Evolutionary conservation across 2,113 vertebrate genomes (phyloP), one percentile per base, ranked within the genome.

Genomic region (Phaethon lepturus): DNA sequence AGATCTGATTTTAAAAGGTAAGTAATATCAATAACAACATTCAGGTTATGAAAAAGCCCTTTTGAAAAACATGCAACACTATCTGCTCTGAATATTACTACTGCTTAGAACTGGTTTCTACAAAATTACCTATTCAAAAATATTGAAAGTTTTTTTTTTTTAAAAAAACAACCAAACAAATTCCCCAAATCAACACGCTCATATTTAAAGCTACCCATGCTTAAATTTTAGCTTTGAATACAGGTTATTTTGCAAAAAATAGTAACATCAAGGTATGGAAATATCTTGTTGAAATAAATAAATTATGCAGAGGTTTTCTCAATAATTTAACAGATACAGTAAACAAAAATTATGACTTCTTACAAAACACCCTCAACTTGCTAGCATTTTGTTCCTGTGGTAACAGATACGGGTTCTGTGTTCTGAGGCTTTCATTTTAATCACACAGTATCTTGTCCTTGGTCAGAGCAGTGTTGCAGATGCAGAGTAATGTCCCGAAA

Each of bases 281-380:
- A 23, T 35, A 63, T 50, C 59, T 83, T 83, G 45, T 92, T 62
- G 78, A 69, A 92, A 93, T n/a, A 73, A 94, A 82, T 93, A 71
- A 96, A 93, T 94, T 93, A 94, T 93, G 88, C 83, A 95, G 82
- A 80, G 18, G 12, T 67, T 95, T 50, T 64, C 55, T 96, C 92
- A 96, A 95, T 94, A 93, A 97, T 95, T 92, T 40, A 96, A 63
- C 28, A 78, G 63, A 47, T 22, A n/a, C 4, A 77, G 55, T 71
- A 93, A 93, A 87, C 77, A 96, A 90, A 94, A 94, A 92, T 47
- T 47, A 67, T 6, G 29, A 71, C 16, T 92, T 73, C 38, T 67
- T 76, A 80, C 42, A 72, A 80, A 93, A 88, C 50, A 69, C 13
- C 31, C 49, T 81, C 59, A 53, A 17, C 82, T 79, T 71, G 67